phyloP scores from a whole-genome alignment of 1,140 invertebrate genomes.

The Alviniconcha marisindica region DNA sequence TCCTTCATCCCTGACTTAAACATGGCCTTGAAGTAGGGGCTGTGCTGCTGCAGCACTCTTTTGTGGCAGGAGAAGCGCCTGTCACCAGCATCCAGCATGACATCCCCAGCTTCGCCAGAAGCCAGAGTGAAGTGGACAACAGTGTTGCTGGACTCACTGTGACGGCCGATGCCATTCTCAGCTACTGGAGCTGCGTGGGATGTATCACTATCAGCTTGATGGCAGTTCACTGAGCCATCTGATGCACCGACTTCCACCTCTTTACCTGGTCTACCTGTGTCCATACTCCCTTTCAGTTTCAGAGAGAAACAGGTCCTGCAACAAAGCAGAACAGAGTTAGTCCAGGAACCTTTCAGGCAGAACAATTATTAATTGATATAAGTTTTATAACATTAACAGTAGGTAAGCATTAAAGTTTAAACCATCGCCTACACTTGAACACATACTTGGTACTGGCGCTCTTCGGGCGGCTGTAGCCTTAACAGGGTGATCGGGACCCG shows the following conservation, averaged over 20 bases:
- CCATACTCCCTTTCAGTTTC: too few relatives aligned
- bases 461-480: too few relatives aligned
- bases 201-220: neutral
- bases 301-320: too few relatives aligned
- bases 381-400: too few relatives aligned
- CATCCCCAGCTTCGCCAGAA: conserved; percentile 37
- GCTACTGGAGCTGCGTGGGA: neutral
- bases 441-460: too few relatives aligned
- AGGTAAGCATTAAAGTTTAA: too few relatives aligned
- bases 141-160: neutral
- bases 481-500: too few relatives aligned
- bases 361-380: too few relatives aligned
- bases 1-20: conserved; percentile 30
- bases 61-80: conserved; percentile 30
- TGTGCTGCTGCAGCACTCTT: neutral
- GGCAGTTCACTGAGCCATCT: neutral
- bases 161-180: neutral
- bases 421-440: too few relatives aligned
- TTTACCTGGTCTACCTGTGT: too few relatives aligned
- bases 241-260: neutral
- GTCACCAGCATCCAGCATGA: conserved; percentile 14
- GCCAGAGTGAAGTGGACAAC: conserved; percentile 41
- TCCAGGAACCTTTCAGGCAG: too few relatives aligned
- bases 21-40: conserved; percentile 21
- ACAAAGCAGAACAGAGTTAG: too few relatives aligned